These are phyloP conservation scores for Gouania willdenowi DNA, from an alignment of 2,797 vertebrate genomes.

Conservation along the genomic window DNA sequence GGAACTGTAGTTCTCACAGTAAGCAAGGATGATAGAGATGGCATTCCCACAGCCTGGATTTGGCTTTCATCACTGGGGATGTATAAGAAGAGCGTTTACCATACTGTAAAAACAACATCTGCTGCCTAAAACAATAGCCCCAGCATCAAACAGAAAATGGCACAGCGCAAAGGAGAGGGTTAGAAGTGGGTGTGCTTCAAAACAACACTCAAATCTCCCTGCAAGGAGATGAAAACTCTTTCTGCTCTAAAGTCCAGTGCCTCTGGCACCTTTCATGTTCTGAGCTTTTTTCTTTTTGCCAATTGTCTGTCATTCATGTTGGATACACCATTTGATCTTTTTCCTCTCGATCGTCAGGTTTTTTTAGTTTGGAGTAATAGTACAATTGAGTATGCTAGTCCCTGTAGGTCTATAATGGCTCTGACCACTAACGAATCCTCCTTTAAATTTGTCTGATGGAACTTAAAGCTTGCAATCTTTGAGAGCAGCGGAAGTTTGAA, in stretches of 20 bases:
- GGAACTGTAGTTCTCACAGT: constrained; percentile 69
- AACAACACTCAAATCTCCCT: constrained; percentile 46
- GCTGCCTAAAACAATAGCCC: constrained; percentile 74
- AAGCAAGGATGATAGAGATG: constrained; percentile 63
- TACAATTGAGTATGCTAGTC: too few relatives aligned
- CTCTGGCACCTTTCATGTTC: constrained; percentile 40
- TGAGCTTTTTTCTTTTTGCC: constrained; percentile 5
- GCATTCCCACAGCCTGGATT: constrained; percentile 59
- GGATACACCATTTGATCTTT: constrained; percentile 6
- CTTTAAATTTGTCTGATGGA: too few relatives aligned
- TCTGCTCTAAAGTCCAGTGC: constrained; percentile 39
- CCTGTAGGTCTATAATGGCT: too few relatives aligned
- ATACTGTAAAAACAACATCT: constrained; percentile 77
- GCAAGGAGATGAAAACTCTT: constrained; percentile 43
- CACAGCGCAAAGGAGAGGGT: constrained; percentile 15
- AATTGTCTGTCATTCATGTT: constrained; percentile 3
- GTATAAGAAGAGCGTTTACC: constrained; percentile 56
- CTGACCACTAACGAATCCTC: constrained; percentile 34
- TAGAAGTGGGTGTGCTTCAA: constrained; percentile 12
- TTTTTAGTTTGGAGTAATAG: too few relatives aligned
- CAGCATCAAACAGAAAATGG: constrained; percentile 59
- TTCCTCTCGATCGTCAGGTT: constrained; percentile 2
- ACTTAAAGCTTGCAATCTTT: constrained; percentile 10
- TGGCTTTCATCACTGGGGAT: constrained; percentile 72
- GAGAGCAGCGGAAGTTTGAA: constrained; percentile 15